phyloP scores from a whole-genome alignment of 2,797 vertebrate species.

The Sebastes goodei region DNA sequence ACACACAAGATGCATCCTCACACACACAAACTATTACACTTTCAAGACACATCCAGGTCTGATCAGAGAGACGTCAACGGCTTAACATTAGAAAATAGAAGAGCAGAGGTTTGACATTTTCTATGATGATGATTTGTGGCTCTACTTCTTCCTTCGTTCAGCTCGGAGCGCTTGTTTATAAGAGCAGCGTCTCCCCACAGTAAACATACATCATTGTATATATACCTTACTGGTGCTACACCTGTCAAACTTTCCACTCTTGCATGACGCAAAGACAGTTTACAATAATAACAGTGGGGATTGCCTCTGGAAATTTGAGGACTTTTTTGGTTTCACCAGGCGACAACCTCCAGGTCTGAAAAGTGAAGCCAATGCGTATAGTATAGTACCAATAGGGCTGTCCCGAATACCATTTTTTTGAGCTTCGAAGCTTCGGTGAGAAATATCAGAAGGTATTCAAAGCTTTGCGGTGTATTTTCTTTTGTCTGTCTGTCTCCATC shows the following conservation, averaged over 20 bases:
- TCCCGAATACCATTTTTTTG: no score
- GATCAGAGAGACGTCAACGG: constrained; percentile 7
- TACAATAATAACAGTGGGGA: no score
- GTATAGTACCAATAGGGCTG: no score
- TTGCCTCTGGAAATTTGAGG: no score
- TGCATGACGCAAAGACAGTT: neutral
- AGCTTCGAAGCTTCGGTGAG: no score
- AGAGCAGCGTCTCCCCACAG: constrained; percentile 2
- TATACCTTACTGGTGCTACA: neutral
- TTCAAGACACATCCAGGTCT: neutral
- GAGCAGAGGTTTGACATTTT: constrained; percentile 29
- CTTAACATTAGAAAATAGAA: neutral
- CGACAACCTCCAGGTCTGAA: no score
- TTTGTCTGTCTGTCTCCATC: no score
- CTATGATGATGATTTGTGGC: neutral
- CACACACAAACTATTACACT: neutral
- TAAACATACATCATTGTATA: neutral
- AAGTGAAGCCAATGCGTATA: no score
- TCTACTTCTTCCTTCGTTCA: neutral
- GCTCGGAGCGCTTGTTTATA: constrained; percentile 11
- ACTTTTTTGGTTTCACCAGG: no score
- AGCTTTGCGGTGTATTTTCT: no score
- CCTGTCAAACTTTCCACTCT: neutral
- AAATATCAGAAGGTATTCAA: no score
- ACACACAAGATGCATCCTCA: neutral